Conservation (phyloP, 2,888 invertebrate genomes). For the Erannis defoliaria region DNA sequence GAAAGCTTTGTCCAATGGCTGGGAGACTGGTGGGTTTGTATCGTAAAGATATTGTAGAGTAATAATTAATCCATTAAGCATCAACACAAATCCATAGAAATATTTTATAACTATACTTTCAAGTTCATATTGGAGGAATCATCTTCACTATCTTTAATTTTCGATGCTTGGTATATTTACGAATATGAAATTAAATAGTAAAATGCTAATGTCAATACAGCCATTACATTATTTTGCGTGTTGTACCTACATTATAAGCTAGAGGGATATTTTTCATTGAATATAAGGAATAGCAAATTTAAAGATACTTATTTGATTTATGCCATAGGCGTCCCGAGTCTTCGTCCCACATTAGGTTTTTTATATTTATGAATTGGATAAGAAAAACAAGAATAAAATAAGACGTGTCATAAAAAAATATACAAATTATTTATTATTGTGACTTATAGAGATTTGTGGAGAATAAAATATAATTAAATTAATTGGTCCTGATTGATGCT, state of each 20-base stretch:
- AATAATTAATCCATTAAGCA: constrained; percentile 1
- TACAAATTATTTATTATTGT: constrained; percentile 17
- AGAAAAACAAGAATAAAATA: neutral
- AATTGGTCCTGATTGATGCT: no score
- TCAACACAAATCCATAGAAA: neutral
- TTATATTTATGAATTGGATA: no score
- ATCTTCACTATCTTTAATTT: neutral
- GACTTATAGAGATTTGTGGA: neutral
- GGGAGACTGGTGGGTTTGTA: constrained; percentile 9
- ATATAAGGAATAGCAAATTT: no score
- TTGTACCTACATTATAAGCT: no score
- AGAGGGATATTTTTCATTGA: no score
- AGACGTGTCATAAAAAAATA: constrained; percentile 15
- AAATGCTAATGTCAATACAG: neutral
- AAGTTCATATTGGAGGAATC: neutral
- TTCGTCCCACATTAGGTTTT: no score
- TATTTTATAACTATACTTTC: no score
- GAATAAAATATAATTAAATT: no score
- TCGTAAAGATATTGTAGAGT: neutral
- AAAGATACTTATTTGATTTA: no score
- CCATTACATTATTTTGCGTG: no score
- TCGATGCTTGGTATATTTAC: neutral
- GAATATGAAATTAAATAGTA: neutral
- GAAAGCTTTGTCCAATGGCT: constrained; percentile 37
- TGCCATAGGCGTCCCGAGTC: no score